Percentiles rank a stretch among this genome's conserved stretches.
Conservation (phyloP, 2,888 invertebrate genomes). For the Sphinx pinastri region DNA sequence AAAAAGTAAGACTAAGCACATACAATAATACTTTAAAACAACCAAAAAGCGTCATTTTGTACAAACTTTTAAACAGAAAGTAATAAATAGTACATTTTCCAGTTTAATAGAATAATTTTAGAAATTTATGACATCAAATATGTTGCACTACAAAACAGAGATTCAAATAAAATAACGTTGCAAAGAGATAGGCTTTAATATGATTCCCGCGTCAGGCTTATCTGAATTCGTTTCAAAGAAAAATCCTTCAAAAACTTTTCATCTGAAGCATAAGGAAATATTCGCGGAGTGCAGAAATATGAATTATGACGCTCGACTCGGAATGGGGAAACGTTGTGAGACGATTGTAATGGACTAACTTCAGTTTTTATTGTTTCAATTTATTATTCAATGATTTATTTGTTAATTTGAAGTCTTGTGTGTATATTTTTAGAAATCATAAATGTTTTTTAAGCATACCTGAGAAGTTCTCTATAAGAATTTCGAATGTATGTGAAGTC, state of each 20-base stretch:
- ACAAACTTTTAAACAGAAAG: no score
- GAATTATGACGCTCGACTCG: conserved; percentile 63
- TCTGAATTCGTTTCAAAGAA: conserved; percentile 18
- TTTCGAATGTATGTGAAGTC: no score
- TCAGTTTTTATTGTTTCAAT: conserved; percentile 14
- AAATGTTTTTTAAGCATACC: no score
- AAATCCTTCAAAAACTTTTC: conserved; percentile 25
- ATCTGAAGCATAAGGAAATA: conserved; percentile 32
- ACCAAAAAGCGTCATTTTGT: no score
- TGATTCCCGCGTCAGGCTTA: conserved; percentile 9
- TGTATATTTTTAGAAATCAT: no score
- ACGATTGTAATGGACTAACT: conserved; percentile 14
- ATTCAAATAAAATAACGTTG: conserved; percentile 11
- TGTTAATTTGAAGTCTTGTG: neutral
- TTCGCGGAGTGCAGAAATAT: conserved; percentile 53
- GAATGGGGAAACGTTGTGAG: conserved; percentile 45
- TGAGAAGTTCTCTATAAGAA: no score
- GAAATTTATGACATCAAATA: neutral
- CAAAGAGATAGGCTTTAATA: conserved; percentile 13
- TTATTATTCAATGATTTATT: neutral
- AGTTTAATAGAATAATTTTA: neutral
- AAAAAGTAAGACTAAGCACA: no score
- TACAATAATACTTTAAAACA: no score
- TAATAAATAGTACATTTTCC: no score
- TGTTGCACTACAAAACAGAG: neutral